Evolutionary conservation across 23 tunicate genomes (phyloP).

Genomic region (Ascidia mentula): DNA sequence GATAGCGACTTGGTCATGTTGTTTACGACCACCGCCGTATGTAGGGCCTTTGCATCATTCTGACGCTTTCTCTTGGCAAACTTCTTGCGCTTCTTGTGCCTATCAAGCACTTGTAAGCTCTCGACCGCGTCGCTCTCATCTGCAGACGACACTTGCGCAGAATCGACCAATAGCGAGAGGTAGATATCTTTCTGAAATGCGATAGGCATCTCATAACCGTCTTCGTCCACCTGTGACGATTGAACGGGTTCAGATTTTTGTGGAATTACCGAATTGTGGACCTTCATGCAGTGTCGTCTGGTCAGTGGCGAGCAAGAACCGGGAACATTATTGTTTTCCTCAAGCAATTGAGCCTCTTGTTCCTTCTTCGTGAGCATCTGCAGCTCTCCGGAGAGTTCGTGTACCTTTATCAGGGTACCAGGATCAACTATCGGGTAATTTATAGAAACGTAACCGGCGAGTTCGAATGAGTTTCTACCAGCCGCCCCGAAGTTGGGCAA

Average conservation of each 20-base stretch:
- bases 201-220: slow-evolving; percentile 14
- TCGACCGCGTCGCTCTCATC: slow-evolving; percentile 15
- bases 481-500: not conserved
- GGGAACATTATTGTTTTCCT: not conserved
- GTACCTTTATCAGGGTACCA: not conserved
- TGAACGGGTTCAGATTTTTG: not conserved
- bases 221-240: not conserved
- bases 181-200: not conserved
- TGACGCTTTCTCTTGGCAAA: not conserved
- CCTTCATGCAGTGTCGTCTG: not conserved
- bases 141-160: not conserved
- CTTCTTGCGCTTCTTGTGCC: slow-evolving; percentile 5
- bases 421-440: not conserved
- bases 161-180: not conserved
- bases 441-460: not conserved
- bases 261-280: too few relatives aligned
- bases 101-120: not conserved
- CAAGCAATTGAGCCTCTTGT: not conserved
- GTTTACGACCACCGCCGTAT: not conserved
- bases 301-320: not conserved
- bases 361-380: not conserved
- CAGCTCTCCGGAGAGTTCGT: not conserved
- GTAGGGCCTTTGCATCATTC: not conserved
- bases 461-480: not conserved
- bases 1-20: not conserved